phyloP scores from a whole-genome alignment of 2,888 invertebrate species.

The Leptarthrus brevirostris region DNA sequence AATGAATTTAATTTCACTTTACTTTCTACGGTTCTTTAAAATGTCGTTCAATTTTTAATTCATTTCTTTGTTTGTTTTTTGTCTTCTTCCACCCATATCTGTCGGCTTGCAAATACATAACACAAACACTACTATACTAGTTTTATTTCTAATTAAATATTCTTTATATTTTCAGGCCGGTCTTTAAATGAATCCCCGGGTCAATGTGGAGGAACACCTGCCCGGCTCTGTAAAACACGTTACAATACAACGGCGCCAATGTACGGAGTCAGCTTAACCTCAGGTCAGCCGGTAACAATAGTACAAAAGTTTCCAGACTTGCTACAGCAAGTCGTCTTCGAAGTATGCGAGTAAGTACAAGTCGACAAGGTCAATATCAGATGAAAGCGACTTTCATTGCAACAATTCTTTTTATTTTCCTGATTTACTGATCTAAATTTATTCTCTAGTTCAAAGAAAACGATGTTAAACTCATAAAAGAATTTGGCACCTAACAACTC shows the following conservation, averaged over 20 bases:
- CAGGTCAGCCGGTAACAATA: constrained; percentile 92
- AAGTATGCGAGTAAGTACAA: constrained; percentile 87
- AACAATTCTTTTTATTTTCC: constrained; percentile 51
- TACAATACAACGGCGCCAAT: constrained; percentile 95
- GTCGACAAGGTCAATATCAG: constrained; percentile 22
- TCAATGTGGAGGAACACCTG: constrained; percentile 74
- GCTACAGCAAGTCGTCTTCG: constrained; percentile 91
- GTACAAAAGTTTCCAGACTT: constrained; percentile 95
- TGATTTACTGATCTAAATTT: constrained; percentile 54
- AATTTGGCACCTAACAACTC: constrained; percentile 47
- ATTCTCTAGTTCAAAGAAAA: constrained; percentile 3
- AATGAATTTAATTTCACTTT: no score
- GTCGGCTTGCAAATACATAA: no score
- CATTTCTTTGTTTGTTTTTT: no score
- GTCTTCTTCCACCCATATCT: no score
- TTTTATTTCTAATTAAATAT: no score
- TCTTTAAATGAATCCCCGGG: constrained; percentile 61
- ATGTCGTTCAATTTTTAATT: no score
- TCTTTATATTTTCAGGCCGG: constrained; percentile 61
- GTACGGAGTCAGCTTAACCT: constrained; percentile 93
- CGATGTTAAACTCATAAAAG: constrained; percentile 5
- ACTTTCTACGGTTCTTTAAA: no score
- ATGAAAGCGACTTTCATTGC: constrained; percentile 51
- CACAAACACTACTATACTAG: no score
- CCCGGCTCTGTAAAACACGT: constrained; percentile 85